phyloP scores from a whole-genome alignment of 2,888 invertebrate species.

The Andrena dorsata region DNA sequence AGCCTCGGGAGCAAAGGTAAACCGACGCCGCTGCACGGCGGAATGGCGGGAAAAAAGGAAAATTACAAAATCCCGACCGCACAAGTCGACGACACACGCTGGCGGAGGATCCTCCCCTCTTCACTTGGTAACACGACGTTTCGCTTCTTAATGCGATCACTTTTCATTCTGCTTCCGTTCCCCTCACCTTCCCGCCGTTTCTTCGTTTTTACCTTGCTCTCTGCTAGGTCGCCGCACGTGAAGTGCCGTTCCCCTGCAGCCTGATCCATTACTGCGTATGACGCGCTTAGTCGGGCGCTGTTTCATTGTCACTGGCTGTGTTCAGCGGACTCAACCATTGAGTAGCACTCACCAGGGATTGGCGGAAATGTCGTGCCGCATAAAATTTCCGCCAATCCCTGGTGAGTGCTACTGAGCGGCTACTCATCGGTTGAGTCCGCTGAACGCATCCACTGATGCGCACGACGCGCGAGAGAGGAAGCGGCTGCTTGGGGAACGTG shows the following conservation, averaged over 20 bases:
- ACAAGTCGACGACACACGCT: constrained; percentile 64
- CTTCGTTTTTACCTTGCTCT: background rate
- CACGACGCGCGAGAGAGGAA: background rate
- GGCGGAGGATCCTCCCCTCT: constrained; percentile 23
- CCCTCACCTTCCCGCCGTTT: constrained; percentile 12
- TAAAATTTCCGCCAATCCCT: too few relatives aligned
- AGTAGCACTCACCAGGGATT: too few relatives aligned
- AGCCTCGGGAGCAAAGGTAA: constrained; percentile 36
- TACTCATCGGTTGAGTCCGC: too few relatives aligned
- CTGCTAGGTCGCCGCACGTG: background rate
- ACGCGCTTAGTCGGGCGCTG: background rate
- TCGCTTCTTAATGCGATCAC: constrained; percentile 49
- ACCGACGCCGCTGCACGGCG: constrained; percentile 17
- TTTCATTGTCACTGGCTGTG: constrained; percentile 21
- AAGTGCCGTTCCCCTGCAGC: background rate
- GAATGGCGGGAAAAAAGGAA: constrained; percentile 63
- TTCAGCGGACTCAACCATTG: too few relatives aligned
- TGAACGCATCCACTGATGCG: too few relatives aligned
- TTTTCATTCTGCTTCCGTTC: constrained; percentile 47
- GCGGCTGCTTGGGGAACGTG: background rate
- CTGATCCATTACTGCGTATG: background rate
- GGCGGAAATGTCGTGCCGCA: too few relatives aligned
- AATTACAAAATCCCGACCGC: constrained; percentile 70
- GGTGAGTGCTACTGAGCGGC: too few relatives aligned
- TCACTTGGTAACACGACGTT: constrained; percentile 46